These are phyloP conservation scores for Melanerpes aurifrons DNA, from an alignment of 2,113 vertebrate genomes.

Conservation along the genomic window DNA sequence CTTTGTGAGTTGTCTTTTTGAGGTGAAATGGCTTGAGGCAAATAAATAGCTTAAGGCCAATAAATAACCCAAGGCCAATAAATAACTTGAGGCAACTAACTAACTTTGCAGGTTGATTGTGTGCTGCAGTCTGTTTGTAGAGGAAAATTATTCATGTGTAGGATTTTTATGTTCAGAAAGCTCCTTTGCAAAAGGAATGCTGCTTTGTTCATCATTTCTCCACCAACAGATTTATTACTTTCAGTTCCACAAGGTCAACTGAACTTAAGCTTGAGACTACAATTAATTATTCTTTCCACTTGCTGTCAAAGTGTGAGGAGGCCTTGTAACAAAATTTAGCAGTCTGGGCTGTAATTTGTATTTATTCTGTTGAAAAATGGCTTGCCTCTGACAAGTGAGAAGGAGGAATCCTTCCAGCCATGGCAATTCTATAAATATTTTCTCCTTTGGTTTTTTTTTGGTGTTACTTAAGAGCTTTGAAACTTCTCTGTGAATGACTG, in stretches of 20 bases:
- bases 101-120: neutral
- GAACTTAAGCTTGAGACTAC: neutral
- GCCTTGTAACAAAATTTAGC: neutral
- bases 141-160: neutral
- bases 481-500: neutral
- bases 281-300: neutral
- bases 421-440: neutral
- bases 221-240: neutral
- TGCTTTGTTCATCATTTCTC: slow-evolving; percentile 8
- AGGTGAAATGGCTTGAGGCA: neutral
- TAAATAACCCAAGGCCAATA: too few relatives aligned
- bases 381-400: neutral
- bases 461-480: neutral
- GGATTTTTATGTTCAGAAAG: neutral
- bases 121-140: neutral
- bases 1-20: neutral
- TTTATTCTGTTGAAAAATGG: slow-evolving; percentile 23
- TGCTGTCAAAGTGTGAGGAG: neutral
- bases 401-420: neutral
- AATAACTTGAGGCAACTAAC: neutral
- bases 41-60: too few relatives aligned
- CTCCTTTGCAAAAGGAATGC: neutral
- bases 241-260: slow-evolving; percentile 23
- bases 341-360: slow-evolving; percentile 4
- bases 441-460: neutral